Base-by-base conservation (phyloP, 2,888 invertebrate species). In the Ochropleura plecta region DNA sequence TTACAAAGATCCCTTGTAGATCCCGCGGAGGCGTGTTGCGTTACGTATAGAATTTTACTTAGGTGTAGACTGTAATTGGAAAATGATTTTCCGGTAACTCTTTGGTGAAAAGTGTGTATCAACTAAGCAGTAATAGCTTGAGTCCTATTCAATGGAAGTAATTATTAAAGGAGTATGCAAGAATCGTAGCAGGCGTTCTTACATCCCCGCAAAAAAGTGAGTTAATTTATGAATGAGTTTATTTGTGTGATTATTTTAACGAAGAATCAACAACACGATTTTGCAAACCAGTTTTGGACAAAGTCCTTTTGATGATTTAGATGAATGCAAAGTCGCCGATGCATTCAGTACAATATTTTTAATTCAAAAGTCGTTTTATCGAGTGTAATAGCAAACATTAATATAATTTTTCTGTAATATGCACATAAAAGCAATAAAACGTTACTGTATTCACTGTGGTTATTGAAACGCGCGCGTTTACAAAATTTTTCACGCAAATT, bases 401-500 rank as follows among this genome's bases (percentile, higher is more conserved):
- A 42, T 60, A 48, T 14, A 0, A 73, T 69, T 69, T 71, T 42
- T 18, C 30, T 44, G 53, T 81, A 72, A 69, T 70, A 55, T 72
- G 63, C 81, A 49, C 51, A 63, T 59, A 44, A 69, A 69, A 49
- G 65, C 67, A 70, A 72, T 72, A 82, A 70, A 70, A 82, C 40
- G 49, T 44, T 48, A 74, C 66, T 67, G 46, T 62, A 64, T 60
- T 49, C 71, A 48, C 53, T 53, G 63, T 60, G 70, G 75, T 79
- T 73, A 82, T 76, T 73, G 79, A 73, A 79, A 79, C 65, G 76
- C 74, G 40, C 14, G 70, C 78, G 80, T 76, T 80, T 79, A 80
- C 78, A 74, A 82, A 78, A 78, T 59, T 73, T 70, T 83, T 80
- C 84, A 79, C 84, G 82, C 82, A 77, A 79, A 82, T 84, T 86